Evolutionary conservation across 2,888 invertebrate genomes (phyloP).

Genomic region (Onchidella celtica): DNA sequence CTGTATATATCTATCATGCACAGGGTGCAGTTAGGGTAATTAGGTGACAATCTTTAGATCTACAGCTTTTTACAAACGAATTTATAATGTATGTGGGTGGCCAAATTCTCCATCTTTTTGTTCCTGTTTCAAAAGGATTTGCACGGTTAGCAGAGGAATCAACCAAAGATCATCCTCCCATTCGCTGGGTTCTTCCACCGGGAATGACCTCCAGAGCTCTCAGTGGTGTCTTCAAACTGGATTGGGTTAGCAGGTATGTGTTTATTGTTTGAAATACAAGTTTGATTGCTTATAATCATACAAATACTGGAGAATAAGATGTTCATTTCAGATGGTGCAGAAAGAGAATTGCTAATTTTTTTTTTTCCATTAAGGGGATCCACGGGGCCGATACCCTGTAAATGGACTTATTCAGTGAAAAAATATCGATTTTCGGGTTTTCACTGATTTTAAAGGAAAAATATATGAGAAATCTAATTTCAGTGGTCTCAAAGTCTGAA

Average conservation of each 20-base stretch:
- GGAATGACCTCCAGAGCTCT: conserved; percentile 95
- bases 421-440: no score
- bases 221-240: conserved; percentile 97
- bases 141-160: conserved; percentile 94
- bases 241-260: conserved; percentile 92
- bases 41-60: background rate
- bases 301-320: no score
- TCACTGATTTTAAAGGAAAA: no score
- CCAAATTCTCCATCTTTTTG: background rate
- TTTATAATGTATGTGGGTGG: background rate
- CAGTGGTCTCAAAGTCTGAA: no score
- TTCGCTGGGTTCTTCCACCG: conserved; percentile 95
- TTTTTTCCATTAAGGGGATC: no score
- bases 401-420: no score
- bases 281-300: no score
- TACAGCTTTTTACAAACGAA: background rate
- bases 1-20: no score
- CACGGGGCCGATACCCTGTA: no score
- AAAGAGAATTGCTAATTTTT: no score
- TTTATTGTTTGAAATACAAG: background rate
- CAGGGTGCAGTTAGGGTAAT: background rate
- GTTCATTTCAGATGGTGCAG: no score
- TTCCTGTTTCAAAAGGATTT: conserved; percentile 88
- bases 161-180: conserved; percentile 89
- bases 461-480: no score